Percentiles rank a stretch among this genome's conserved stretches.
Conservation (phyloP, 1,140 invertebrate species). For the Brachionus rotundiformis region DNA sequence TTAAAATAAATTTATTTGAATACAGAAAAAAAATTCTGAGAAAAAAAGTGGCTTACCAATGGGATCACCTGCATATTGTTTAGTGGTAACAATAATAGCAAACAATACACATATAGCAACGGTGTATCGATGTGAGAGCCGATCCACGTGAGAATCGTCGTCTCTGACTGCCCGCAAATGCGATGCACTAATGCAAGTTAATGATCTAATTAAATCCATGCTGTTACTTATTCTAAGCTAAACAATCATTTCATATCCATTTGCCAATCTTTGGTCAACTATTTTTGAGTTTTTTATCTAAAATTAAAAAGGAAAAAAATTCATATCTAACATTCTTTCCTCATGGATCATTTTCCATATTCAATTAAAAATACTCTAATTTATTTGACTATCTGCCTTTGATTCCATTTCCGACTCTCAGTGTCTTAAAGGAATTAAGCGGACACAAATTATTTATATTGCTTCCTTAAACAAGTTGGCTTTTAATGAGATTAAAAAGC, state of each 20-base stretch:
- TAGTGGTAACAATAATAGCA: conserved; percentile 40
- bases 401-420: not conserved
- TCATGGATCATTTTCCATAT: too few species aligned
- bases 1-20: not conserved
- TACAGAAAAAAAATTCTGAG: not conserved
- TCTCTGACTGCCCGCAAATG: conserved; percentile 21
- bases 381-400: not conserved
- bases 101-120: conserved; percentile 49
- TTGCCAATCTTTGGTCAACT: not conserved
- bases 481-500: not conserved
- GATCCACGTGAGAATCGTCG: conserved; percentile 47
- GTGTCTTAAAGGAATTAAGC: not conserved
- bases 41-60: conserved; percentile 47
- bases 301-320: not conserved
- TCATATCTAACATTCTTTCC: too few species aligned
- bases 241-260: not conserved
- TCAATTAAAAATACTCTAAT: too few species aligned
- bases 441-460: not conserved
- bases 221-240: not conserved
- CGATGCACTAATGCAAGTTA: conserved; percentile 18
- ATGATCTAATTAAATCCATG: conserved; percentile 28
- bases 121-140: conserved; percentile 37
- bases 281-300: not conserved
- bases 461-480: not conserved
- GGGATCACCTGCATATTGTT: conserved; percentile 53